Evolutionary conservation across 2,113 vertebrate species (phyloP), one percentile per base, ranked within the genome.

Genomic region (Anhinga anhinga): DNA sequence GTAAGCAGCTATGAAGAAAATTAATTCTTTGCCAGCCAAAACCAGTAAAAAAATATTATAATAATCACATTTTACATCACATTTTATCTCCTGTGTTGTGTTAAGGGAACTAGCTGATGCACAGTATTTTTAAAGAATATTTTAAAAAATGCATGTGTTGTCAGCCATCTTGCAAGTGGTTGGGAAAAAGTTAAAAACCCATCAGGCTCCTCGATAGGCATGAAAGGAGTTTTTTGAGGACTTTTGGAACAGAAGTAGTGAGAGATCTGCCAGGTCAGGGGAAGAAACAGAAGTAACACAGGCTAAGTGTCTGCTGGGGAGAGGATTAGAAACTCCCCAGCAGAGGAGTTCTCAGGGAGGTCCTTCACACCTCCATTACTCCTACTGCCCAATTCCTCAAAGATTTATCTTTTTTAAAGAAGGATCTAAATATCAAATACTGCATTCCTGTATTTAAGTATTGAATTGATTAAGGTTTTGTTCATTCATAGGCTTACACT

Each of bases 41-140:
- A 55, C 9, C 13, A 32, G 29, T 59, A 53, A 13, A 61, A 89
- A 55, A 76, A 17, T 76, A 38, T 56, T 63, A 70, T 32, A 94
- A 95, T 88, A 47, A 14, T 47, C 45, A 19, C 45, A 20, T 47
- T 47, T 20, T 47, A 98, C 91, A 95, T 96, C 89, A 93, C 88
- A 80, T 93, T 80, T 61, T 91, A 59, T 56, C 69, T 32, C 30
- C 56, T 77, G 45, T 91, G 59, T 69, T 86, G 65, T 90, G 85
- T 25, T 94, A 96, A 95, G 83, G 95, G 73, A 96, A 96, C 94
- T 69, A 96, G 78, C 61, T 93, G 89, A 96, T 83, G 80, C 81
- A 94, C 61, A 88, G 61, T 88, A 86, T 92, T 96, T 94, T 96
- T 71, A 93, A 97, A 91, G 58, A 88, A 58, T 91, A 50, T 93